Evolutionary conservation across 2,797 vertebrate genomes (phyloP).

Genomic region (Oreochromis mossambicus): DNA sequence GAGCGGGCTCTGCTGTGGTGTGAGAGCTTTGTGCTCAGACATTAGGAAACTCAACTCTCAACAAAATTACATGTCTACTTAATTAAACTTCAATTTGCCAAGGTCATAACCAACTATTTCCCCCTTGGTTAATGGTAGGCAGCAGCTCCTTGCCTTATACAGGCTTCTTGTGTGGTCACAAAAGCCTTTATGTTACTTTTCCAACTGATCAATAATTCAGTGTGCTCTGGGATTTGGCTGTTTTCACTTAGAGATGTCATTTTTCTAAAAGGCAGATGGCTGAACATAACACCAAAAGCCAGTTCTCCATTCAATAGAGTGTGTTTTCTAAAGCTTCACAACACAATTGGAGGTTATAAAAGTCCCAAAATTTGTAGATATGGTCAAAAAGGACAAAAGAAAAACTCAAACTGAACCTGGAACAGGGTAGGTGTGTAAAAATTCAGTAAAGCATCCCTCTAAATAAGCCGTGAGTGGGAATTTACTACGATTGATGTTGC

Average conservation of each 20-base stretch:
- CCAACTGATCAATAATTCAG: slow-evolving; percentile 54
- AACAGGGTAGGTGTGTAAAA: neutral
- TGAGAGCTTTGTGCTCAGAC: neutral
- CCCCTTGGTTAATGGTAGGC: neutral
- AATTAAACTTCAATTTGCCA: slow-evolving; percentile 27
- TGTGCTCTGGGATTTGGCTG: slow-evolving; percentile 43
- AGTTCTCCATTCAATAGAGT: neutral
- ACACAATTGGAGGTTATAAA: neutral
- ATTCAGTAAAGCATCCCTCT: neutral
- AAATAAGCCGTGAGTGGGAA: neutral
- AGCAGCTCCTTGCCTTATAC: neutral
- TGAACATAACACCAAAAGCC: neutral
- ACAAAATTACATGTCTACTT: slow-evolving; percentile 4
- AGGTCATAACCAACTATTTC: neutral
- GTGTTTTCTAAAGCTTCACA: neutral
- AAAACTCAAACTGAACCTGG: neutral
- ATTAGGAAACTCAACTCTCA: slow-evolving; percentile 23
- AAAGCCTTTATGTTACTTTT: slow-evolving; percentile 49
- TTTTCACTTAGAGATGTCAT: slow-evolving; percentile 50
- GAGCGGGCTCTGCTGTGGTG: slow-evolving; percentile 2
- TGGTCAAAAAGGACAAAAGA: neutral
- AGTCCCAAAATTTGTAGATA: neutral
- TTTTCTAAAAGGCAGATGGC: slow-evolving; percentile 4
- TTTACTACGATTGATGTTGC: neutral
- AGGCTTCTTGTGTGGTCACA: slow-evolving; percentile 27